phyloP scores from a whole-genome alignment of 2,888 invertebrate genomes.

The Nemapogon koenigi region DNA sequence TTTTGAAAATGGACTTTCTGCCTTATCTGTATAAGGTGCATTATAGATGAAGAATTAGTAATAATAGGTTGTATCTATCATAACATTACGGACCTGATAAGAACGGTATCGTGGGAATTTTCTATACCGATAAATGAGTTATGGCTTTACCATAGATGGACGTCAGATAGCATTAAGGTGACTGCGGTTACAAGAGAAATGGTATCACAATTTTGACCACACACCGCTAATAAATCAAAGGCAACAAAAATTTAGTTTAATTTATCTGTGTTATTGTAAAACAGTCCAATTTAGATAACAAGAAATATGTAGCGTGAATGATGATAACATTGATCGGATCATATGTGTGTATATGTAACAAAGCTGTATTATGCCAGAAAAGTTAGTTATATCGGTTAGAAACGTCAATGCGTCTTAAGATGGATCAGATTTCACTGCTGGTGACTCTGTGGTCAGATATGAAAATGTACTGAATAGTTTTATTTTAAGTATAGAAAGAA shows the following conservation, averaged over 20 bases:
- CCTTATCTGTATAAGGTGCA: constrained; percentile 29
- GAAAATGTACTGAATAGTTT: no score
- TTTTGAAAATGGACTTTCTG: constrained; percentile 29
- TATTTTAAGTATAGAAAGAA: no score
- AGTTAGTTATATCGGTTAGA: no score
- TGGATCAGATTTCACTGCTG: no score
- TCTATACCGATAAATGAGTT: constrained; percentile 37
- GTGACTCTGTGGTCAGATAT: no score
- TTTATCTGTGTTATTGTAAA: background rate
- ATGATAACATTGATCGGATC: no score
- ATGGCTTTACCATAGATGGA: constrained; percentile 34
- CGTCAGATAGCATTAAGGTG: constrained; percentile 27
- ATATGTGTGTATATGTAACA: no score
- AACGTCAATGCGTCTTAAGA: no score
- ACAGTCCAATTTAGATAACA: background rate
- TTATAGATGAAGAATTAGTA: constrained; percentile 26
- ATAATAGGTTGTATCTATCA: constrained; percentile 50
- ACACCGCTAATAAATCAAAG: no score
- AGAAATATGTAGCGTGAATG: background rate
- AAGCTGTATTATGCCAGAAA: no score
- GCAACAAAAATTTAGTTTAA: background rate
- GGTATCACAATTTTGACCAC: background rate
- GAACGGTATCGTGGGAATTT: constrained; percentile 61
- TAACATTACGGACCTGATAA: constrained; percentile 49
- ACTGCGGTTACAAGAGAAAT: no score